Evolutionary conservation across 2,888 invertebrate genomes (phyloP).

Genomic region (Drosophila hamatofila): DNA sequence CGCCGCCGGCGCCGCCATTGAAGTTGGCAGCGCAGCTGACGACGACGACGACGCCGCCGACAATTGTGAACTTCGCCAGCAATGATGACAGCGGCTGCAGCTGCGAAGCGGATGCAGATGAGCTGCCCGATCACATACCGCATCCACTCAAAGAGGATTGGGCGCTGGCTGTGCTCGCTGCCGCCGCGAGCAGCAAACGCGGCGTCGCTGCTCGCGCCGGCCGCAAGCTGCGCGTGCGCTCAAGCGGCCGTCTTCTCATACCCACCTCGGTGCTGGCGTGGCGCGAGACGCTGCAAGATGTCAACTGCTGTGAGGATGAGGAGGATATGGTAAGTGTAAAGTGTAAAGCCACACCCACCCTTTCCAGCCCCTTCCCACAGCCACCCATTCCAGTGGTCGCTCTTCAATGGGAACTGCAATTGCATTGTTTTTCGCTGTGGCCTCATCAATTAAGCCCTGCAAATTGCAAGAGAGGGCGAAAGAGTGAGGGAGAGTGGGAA

Average conservation of each 20-base stretch:
- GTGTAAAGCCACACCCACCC: no score
- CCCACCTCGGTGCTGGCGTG: constrained; percentile 83
- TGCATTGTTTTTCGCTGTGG: constrained; percentile 43
- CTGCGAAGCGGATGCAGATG: constrained; percentile 56
- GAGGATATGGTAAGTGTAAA: constrained; percentile 85
- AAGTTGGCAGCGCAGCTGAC: not conserved
- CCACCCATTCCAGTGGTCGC: not conserved
- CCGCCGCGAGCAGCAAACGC: constrained; percentile 54
- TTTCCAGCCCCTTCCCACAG: not conserved
- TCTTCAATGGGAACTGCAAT: constrained; percentile 43
- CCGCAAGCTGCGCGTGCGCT: constrained; percentile 65
- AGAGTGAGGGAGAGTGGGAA: not conserved
- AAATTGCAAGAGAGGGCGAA: constrained; percentile 18
- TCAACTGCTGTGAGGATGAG: constrained; percentile 84
- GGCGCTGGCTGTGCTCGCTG: constrained; percentile 62
- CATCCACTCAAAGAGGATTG: constrained; percentile 64
- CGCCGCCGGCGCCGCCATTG: constrained; percentile 11
- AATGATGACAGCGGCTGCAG: constrained; percentile 72
- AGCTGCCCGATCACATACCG: constrained; percentile 41
- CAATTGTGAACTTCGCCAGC: not conserved
- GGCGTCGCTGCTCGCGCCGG: constrained; percentile 57
- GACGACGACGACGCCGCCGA: constrained; percentile 2
- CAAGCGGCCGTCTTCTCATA: constrained; percentile 58
- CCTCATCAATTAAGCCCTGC: constrained; percentile 62
- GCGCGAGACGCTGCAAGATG: constrained; percentile 83